phyloP scores from a whole-genome alignment of 2,888 invertebrate species.

The Linnaemya vulpina region DNA sequence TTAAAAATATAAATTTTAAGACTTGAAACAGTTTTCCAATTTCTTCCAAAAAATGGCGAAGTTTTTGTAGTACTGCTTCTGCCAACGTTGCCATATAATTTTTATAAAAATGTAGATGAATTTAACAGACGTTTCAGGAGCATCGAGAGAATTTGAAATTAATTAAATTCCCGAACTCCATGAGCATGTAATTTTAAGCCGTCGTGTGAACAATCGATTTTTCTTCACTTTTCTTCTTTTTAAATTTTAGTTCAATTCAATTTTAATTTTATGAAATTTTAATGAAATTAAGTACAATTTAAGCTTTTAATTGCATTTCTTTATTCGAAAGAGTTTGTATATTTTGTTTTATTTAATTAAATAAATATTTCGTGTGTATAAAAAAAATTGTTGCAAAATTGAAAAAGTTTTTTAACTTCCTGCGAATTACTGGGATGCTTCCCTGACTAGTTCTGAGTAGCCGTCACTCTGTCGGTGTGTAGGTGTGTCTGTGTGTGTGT shows the following conservation, averaged over 20 bases:
- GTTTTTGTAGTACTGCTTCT: not conserved
- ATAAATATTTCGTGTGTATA: slow-evolving; percentile 3
- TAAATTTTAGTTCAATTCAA: slow-evolving; percentile 7
- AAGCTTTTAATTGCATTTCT: slow-evolving; percentile 55
- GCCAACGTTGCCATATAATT: slow-evolving; percentile 58
- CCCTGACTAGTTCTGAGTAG: too few relatives aligned
- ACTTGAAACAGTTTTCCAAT: slow-evolving; percentile 1
- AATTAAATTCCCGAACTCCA: not conserved
- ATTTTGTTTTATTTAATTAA: slow-evolving; percentile 41
- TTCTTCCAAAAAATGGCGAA: not conserved
- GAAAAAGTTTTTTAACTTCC: too few relatives aligned
- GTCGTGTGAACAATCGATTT: not conserved
- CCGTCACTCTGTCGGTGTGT: too few relatives aligned
- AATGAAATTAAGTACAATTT: slow-evolving; percentile 24
- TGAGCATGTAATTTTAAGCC: slow-evolving; percentile 29
- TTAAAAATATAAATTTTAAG: slow-evolving; percentile 72
- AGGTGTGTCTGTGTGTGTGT: too few relatives aligned
- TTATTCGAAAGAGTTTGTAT: slow-evolving; percentile 25
- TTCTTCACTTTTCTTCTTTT: slow-evolving; percentile 12
- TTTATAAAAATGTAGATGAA: not conserved
- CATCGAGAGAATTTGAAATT: not conserved
- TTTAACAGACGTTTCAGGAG: not conserved
- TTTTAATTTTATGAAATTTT: slow-evolving; percentile 29
- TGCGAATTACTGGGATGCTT: too few relatives aligned
- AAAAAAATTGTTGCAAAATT: too few relatives aligned